Evolutionary conservation across 1,140 invertebrate species (phyloP).

Genomic region (Stegodyphus dumicola): DNA sequence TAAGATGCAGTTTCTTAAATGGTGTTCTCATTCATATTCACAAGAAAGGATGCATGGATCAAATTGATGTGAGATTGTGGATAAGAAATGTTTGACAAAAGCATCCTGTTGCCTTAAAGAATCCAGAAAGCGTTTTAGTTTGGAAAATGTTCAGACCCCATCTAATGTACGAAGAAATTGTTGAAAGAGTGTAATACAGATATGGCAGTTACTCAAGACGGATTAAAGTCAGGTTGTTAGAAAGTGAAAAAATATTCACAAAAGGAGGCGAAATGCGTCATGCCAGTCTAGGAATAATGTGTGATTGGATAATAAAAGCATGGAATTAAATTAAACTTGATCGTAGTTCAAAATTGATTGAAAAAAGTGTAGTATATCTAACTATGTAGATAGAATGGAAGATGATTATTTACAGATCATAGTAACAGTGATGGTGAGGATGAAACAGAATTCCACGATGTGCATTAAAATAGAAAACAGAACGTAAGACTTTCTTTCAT

Average conservation of each 20-base stretch:
- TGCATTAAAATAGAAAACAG: not conserved
- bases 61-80: no score
- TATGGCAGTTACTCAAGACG: no score
- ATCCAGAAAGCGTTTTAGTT: no score
- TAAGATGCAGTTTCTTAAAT: no score
- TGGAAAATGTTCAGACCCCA: no score
- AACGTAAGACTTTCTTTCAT: no score
- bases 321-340: not conserved
- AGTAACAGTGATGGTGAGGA: not conserved
- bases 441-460: slow-evolving; percentile 7
- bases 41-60: no score
- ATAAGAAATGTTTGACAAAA: no score
- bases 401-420: not conserved
- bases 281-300: not conserved
- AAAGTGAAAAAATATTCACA: not conserved
- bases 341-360: not conserved
- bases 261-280: not conserved
- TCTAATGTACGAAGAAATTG: no score
- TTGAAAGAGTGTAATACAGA: no score
- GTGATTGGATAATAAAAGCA: not conserved
- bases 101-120: no score
- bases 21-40: no score
- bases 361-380: not conserved
- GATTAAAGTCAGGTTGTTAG: not conserved
- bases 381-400: not conserved